Evolutionary conservation across 2,888 invertebrate species (phyloP).

Genomic region (Dastarcus helophoroides): DNA sequence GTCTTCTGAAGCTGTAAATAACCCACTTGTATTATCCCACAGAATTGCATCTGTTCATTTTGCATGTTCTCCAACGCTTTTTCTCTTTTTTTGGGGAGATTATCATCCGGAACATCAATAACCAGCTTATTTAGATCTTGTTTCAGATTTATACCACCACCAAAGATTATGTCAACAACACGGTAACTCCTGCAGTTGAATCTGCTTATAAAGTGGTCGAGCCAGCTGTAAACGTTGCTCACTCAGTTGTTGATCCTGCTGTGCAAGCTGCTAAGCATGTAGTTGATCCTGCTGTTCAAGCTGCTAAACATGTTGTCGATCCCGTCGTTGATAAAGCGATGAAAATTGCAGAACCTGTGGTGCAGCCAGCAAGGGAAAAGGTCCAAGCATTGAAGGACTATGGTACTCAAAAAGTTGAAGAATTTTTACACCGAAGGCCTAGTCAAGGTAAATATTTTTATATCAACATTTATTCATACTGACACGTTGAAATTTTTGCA

Average conservation of each 20-base stretch:
- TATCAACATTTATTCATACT: too few species aligned
- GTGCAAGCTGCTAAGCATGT: slow-evolving; percentile 23
- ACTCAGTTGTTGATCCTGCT: slow-evolving; percentile 25
- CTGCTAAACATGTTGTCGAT: too few species aligned
- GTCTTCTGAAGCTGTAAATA: background rate
- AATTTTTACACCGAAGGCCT: slow-evolving; percentile 23
- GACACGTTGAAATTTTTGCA: too few species aligned
- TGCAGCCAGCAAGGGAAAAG: slow-evolving; percentile 24
- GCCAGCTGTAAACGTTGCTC: slow-evolving; percentile 23
- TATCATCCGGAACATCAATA: too few species aligned
- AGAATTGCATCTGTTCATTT: background rate
- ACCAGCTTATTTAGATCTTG: slow-evolving; percentile 26
- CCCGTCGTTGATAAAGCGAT: slow-evolving; percentile 22
- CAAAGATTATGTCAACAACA: slow-evolving; percentile 32
- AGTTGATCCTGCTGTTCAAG: too few species aligned
- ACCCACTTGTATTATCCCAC: background rate
- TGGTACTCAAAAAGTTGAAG: slow-evolving; percentile 27
- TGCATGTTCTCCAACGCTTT: background rate
- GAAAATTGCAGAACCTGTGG: slow-evolving; percentile 21
- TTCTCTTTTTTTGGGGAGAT: background rate
- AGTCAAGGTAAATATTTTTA: too few species aligned
- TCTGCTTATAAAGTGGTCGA: slow-evolving; percentile 22
- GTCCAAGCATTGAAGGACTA: slow-evolving; percentile 26
- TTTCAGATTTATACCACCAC: slow-evolving; percentile 36
- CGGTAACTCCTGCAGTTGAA: slow-evolving; percentile 24